phyloP scores from a whole-genome alignment of 2,888 invertebrate species.

The Scaptomyza cyrtandrae region DNA sequence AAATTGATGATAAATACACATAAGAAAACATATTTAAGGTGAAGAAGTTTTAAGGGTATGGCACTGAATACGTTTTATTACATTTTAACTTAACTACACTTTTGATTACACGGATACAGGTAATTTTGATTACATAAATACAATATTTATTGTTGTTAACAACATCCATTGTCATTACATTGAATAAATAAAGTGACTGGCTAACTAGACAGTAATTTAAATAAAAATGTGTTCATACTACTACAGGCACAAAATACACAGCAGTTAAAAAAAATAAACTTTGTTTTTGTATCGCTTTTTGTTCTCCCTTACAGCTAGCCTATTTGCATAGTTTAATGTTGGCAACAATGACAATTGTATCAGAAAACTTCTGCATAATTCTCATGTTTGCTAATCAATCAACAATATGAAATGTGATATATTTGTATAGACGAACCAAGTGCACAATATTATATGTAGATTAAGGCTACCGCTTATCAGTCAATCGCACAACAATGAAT shows the following conservation, averaged over 20 bases:
- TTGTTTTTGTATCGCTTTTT: neutral
- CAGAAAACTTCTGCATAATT: no score
- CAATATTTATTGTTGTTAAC: neutral
- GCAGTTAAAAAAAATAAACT: neutral
- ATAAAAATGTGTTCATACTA: neutral
- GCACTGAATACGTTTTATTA: no score
- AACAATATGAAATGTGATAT: neutral
- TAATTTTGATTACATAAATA: neutral
- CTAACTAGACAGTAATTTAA: neutral
- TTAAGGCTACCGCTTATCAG: slow-evolving; percentile 38
- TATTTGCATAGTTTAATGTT: neutral
- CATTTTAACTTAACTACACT: neutral
- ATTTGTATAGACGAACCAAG: neutral
- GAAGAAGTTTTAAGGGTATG: no score
- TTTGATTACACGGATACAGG: neutral
- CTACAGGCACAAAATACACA: neutral
- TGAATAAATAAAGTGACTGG: neutral
- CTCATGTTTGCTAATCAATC: neutral
- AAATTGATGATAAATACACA: neutral
- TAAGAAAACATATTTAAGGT: neutral
- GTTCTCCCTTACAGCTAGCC: neutral
- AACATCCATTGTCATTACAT: neutral
- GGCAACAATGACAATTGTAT: neutral
- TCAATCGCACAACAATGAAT: slow-evolving; percentile 37
- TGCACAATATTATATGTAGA: slow-evolving; percentile 6